Evolutionary conservation across 2,888 invertebrate genomes (phyloP), one percentile per base, ranked within the genome.

Genomic region (Trichopoda pennipes): DNA sequence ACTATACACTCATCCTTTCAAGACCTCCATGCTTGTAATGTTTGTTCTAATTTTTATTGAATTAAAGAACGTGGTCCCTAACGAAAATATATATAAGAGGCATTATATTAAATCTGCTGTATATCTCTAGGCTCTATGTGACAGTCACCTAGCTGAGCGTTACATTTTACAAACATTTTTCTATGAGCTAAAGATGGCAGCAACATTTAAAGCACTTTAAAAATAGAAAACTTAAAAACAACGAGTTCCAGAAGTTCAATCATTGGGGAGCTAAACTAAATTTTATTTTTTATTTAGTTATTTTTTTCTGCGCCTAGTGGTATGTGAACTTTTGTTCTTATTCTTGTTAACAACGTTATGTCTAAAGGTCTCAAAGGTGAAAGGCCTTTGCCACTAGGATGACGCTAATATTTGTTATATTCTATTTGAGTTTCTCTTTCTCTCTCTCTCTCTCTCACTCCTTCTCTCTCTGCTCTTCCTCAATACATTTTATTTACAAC

Each of bases 311-410:
- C 35, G 10, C 44, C 47, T 28, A 17, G 2, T 9, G 42, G 28
- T 28, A 17, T 51, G 35, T 55, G 21, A 7, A 19, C n/a, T 17
- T 56, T 44, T 32, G 16, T 28, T 60, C 14, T 4, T 19, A 23
- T 44, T 69, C 21, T 49, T 60, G 38, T 60, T 79, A 70, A 17
- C 66, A 76, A 58, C 56, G n/a, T 82, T 53, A 38, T 49, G 32
- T 44, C 32, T 56, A 77, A 68, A 72, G 66, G 82, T 73, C 64
- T 74, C 75, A 84, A 74, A 82, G 84, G 81, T 84, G 84, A 84
- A 84, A 80, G 84, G 79, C 77, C 81, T 76, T 81, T 82, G 72
- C 75, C 72, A 74, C 73, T 70, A 84, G 77, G 73, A 84, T 84
- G 77, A 60, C 81, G 75, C 74, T 79, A 79, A 74, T 79, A 78